phyloP scores from a whole-genome alignment of 2,888 invertebrate genomes.

The Syrista parreyssii region DNA sequence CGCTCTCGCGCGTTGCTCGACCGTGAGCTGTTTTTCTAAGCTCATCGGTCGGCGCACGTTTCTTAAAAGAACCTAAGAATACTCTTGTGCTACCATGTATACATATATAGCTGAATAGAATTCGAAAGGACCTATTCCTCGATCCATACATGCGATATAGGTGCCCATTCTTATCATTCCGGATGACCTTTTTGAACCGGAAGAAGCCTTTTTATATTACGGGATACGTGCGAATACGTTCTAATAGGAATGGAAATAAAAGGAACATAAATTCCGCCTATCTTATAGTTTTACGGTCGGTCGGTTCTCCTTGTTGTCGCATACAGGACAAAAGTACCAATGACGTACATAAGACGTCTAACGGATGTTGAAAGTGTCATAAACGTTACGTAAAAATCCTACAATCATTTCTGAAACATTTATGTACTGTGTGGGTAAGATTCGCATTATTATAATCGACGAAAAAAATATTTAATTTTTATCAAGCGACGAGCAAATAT shows the following conservation, averaged over 20 bases:
- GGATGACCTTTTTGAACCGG: not conserved
- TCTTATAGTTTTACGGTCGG: not conserved
- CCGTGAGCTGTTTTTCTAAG: conserved; percentile 50
- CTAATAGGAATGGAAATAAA: not conserved
- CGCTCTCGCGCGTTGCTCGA: conserved; percentile 25
- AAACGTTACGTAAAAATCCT: not conserved
- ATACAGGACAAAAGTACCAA: not conserved
- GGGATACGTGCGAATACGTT: not conserved
- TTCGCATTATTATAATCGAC: too few species aligned
- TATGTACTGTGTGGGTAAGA: too few species aligned
- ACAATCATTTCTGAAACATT: not conserved
- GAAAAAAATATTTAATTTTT: too few species aligned
- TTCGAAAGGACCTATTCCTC: not conserved
- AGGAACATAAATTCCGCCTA: not conserved
- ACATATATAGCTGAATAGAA: not conserved
- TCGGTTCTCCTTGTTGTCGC: not conserved
- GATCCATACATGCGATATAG: not conserved
- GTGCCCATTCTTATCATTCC: not conserved
- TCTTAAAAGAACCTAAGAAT: not conserved
- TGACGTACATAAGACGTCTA: not conserved
- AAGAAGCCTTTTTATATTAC: not conserved
- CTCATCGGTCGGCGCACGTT: not conserved
- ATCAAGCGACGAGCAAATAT: too few species aligned
- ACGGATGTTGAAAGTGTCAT: not conserved
- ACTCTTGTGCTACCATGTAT: not conserved